Evolutionary conservation across 2,113 vertebrate species (phyloP), one percentile per base, ranked within the genome.

Genomic region (Lagopus muta): DNA sequence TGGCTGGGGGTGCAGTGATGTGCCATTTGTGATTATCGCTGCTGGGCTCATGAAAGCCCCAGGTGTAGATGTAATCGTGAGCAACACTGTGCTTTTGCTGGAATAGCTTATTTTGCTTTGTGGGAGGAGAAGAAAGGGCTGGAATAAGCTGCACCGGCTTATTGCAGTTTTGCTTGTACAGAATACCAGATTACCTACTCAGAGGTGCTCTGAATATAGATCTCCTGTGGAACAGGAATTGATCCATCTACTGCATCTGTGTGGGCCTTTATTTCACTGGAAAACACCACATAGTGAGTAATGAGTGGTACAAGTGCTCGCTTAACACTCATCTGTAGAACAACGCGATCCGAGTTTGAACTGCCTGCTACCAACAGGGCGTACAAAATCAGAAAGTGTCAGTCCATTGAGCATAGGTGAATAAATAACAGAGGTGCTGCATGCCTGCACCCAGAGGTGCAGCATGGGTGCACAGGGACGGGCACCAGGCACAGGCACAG

Each of bases 11-110:
- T 87, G 89, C 89, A 73, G 1, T 11, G 74, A 85, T 80, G 92
- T 50, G 4, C 20, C 17, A 91, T 88, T 83, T 80, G 79, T 0
- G 67, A 91, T 95, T 92, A 93, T 90, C 90, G 50, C 82, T 95
- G 60, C 82, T 6, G 28, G 67, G 93, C 85, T 95, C 93, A 54
- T 70, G 90, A 89, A 94, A 96, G 94, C 90, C 96, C 88, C 94
- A 94, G 93, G 93, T 95, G 92, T 91, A 92, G 92, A 94, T 94
- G 88, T 62, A 95, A 95, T 88, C 92, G 86, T 75, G 52, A 72
- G 82, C 85, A 92, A 90, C 95, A 61, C 84, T 21, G 54, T 84
- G 92, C 85, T 92, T 94, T 89, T 89, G 90, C 90, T 96, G 67
- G 62, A 92, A 88, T 54, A 73, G 90, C 90, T 94, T 82, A 91